Percentiles rank a stretch among this genome's conserved stretches.
phyloP scores from a whole-genome alignment of 2,797 vertebrate species.

The Gymnothorax reevesii region DNA sequence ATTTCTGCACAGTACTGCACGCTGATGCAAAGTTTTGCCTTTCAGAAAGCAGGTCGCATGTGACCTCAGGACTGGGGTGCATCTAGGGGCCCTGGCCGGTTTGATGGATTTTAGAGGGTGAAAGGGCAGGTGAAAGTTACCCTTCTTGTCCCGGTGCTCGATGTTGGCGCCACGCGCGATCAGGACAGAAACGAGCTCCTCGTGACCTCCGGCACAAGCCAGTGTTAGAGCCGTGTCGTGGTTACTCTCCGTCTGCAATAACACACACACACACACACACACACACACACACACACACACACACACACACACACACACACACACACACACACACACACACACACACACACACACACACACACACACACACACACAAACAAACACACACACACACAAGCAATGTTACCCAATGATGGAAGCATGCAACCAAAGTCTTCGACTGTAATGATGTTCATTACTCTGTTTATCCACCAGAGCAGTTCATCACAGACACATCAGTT shows the following conservation, averaged over 20 bases:
- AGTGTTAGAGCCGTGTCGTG: constrained; percentile 97
- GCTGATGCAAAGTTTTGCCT: too few relatives aligned
- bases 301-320: too few relatives aligned
- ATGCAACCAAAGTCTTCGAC: too few relatives aligned
- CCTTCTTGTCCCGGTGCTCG: constrained; percentile 98
- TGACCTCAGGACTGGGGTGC: not conserved
- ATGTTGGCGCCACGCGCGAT: constrained; percentile 96
- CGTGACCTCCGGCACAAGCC: constrained; percentile 94
- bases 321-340: too few relatives aligned
- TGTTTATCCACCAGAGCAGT: too few relatives aligned
- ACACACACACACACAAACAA: not conserved
- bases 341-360: too few relatives aligned
- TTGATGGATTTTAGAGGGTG: not conserved
- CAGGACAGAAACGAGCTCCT: constrained; percentile 96
- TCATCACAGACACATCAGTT: too few relatives aligned
- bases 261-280: not conserved
- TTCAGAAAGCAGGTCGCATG: too few relatives aligned
- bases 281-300: not conserved
- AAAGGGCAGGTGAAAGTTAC: constrained; percentile 58
- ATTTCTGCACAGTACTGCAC: too few relatives aligned
- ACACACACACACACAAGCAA: not conserved
- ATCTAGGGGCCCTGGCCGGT: not conserved
- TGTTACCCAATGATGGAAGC: not conserved
- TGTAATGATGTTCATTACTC: too few relatives aligned
- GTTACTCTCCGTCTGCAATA: constrained; percentile 93